Percentiles rank a stretch among this genome's conserved stretches.
These are phyloP conservation scores for Ophonus ardosiacus DNA, from an alignment of 2,888 invertebrate genomes.

Conservation along the genomic window DNA sequence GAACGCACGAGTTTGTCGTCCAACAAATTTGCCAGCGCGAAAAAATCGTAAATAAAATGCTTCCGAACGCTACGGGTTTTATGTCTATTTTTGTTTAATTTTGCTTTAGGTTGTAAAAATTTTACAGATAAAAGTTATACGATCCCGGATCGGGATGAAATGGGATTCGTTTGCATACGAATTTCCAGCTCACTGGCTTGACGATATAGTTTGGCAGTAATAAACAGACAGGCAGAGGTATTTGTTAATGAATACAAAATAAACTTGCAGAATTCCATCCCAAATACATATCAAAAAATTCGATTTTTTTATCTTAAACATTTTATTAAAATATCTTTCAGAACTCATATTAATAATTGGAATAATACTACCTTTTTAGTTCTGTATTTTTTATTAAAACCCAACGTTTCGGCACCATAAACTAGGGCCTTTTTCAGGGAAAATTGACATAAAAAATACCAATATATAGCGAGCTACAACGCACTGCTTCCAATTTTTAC, in stretches of 20 bases:
- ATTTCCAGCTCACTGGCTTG: conserved; percentile 7
- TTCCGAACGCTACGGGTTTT: conserved; percentile 48
- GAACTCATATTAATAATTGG: too few relatives aligned
- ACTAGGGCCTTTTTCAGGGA: too few relatives aligned
- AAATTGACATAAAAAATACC: too few relatives aligned
- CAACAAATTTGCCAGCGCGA: conserved; percentile 51
- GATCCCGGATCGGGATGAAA: background rate
- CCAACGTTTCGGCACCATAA: too few relatives aligned
- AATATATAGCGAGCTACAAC: too few relatives aligned
- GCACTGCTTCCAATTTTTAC: too few relatives aligned
- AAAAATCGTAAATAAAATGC: conserved; percentile 58
- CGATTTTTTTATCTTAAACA: too few relatives aligned
- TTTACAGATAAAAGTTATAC: conserved; percentile 43
- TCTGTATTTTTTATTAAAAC: too few relatives aligned
- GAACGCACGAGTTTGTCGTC: conserved; percentile 39
- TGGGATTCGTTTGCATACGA: conserved; percentile 19
- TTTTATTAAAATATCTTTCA: too few relatives aligned
- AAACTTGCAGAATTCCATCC: background rate
- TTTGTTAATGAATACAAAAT: background rate
- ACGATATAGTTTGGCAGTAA: background rate
- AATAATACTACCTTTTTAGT: too few relatives aligned
- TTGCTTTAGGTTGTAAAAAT: conserved; percentile 36
- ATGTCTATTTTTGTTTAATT: conserved; percentile 51
- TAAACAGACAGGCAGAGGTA: background rate
- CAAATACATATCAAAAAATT: background rate